Percentiles rank a stretch among this genome's conserved stretches.
These are phyloP conservation scores for Heliconius eleuchia DNA, from an alignment of 1,140 invertebrate species.

Conservation along the genomic window DNA sequence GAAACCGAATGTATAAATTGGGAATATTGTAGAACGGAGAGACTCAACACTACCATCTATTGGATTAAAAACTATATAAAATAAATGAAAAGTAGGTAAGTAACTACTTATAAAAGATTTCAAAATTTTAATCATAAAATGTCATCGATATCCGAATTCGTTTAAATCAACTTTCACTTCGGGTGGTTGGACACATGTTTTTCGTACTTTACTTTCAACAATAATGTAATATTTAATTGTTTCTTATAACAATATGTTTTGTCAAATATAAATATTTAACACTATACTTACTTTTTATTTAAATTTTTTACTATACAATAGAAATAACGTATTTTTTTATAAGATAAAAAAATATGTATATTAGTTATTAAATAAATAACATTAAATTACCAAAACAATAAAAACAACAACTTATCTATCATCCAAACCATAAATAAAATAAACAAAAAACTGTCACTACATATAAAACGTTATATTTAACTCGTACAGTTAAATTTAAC, in stretches of 20 bases:
- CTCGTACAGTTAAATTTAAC: neutral
- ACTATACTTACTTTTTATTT: too few species aligned
- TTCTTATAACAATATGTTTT: neutral
- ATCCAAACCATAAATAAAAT: too few species aligned
- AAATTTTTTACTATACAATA: too few species aligned
- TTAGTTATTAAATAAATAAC: neutral
- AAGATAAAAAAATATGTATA: too few species aligned
- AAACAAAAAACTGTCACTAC: neutral
- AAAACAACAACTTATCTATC: neutral
- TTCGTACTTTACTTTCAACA: neutral
- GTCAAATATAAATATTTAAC: neutral
- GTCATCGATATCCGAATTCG: constrained; percentile 1
- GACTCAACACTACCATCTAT: too few species aligned
- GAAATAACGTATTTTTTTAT: too few species aligned
- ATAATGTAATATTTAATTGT: neutral
- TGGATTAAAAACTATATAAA: too few species aligned
- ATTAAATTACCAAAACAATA: neutral
- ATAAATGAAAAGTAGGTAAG: neutral
- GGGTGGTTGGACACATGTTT: neutral
- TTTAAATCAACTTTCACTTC: constrained; percentile 9
- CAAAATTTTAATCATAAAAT: neutral
- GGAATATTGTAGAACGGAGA: too few species aligned
- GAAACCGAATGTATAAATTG: too few species aligned
- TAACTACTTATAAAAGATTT: neutral
- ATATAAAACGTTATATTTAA: neutral